Base-by-base conservation (phyloP, 2,888 invertebrate genomes). In the Agriotes lineatus region DNA sequence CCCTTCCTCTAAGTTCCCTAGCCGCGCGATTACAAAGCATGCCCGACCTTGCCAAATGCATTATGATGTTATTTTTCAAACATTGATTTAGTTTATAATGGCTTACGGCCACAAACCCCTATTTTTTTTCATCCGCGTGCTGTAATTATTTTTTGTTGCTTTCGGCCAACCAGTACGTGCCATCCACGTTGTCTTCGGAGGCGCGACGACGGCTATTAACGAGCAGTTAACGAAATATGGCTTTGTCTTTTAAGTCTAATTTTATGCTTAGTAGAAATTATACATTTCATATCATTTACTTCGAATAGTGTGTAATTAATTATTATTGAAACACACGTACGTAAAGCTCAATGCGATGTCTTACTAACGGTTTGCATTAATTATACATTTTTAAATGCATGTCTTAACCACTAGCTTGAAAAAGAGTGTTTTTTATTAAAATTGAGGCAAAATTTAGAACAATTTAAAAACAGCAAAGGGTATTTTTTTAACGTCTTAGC, bases 61-160 rank as follows among this genome's bases (percentile, higher is more conserved):
- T 56, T 61, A 59, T 63, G 65, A 59, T 70, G 71, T 72, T 76
- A 77, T 78, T 80, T 80, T 80, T 79, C 76, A 79, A 81, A 81
- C 82, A 82, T 82, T 78, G 82, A 82, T 82, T 79, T 79, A 75
- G 75, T 78, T 78, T 75, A 71, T 78, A 80, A 81, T 80, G 80
- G 80, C 80, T 77, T 76, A 74, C 77, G 72, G 75, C 20, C 39
- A 45, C 3, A 58, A 58, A 22, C 58, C 22, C 42, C 16, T 10
- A 56, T 20, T 33, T 45, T 20, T 44, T 48, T 44, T 20, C 0
- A 22, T 39, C 16, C 56, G 45, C 48, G 59, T 48, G 20, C 22
- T 22, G 20, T 20, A 22, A 19, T 10, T 6, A 18, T 9, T 42
- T 42, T 18, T 42, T 42, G 16, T 14, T 16, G 9, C 42, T 3